Evolutionary conservation across 2,113 vertebrate genomes (phyloP), one percentile per base, ranked within the genome.

Genomic region (Aspiorhynchus laticeps): DNA sequence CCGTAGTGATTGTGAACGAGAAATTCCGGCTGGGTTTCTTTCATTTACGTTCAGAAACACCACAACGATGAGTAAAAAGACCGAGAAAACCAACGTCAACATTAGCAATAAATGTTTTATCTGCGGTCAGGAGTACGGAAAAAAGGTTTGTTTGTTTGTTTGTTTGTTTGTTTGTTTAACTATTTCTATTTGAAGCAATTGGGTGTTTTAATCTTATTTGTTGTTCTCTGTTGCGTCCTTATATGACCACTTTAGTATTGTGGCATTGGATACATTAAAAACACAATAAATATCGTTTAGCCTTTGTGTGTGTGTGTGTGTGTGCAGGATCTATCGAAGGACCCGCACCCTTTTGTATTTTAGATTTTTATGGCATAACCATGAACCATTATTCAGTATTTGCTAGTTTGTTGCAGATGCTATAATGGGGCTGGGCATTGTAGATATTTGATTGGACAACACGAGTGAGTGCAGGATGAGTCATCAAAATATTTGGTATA

Each of bases 131-230:
- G 19, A 17, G 4, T 88, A 24, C 33, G 38, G 28, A 33, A 7
- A 48, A 31, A 1, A 38, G 87, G 87, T 88, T 28, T 43, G 74
- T 41, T 14, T 79, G 73, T 41, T 14, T 79, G 2, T 36, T 61
- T 74, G 87, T 88, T 28, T 43, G 74, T 41, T 14, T 79, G 73
- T 41, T 14, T 79, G 2, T 36, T 61, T 74, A 10, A 61, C 6
- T 38, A 24, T 21, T 59, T 61, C 15, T 8, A 11, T 26, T 31
- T 31, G 14, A 17, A 51, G 17, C 7, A 11, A 26, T 51, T 28
- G 2, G 1, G 2, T 59, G 8, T 31, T 51, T 33, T 46, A n/a
- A 12, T n/a, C 41, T 0, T 1, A 46, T 12, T 21, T 53, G 53
- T 24, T 59, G 56, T 59, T 10, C 7, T 59, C 8, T 56, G 19